Percentiles rank a stretch among this genome's conserved stretches.
Conservation (phyloP, 1,140 invertebrate species). For the Platyura marginata region DNA sequence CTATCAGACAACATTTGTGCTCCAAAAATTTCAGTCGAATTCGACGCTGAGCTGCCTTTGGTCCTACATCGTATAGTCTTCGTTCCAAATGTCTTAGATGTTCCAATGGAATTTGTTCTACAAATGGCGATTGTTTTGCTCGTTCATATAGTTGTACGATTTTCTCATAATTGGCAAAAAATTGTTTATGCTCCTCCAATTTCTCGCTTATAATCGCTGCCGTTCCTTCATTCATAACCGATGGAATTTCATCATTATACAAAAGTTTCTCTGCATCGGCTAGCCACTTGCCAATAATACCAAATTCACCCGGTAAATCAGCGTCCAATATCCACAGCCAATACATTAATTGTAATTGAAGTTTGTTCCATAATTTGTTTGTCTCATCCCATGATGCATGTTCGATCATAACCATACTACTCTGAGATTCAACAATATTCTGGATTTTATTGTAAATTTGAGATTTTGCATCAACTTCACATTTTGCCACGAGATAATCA, state of each 20-base stretch:
- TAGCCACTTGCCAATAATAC: slow-evolving; percentile 74
- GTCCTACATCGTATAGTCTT: slow-evolving; percentile 50
- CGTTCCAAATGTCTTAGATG: slow-evolving; percentile 64
- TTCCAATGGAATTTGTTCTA: slow-evolving; percentile 45
- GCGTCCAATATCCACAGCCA: slow-evolving; percentile 78
- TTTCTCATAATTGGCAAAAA: slow-evolving; percentile 65
- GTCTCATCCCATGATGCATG: slow-evolving; percentile 62
- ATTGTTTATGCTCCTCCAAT: slow-evolving; percentile 73
- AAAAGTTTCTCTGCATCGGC: slow-evolving; percentile 69
- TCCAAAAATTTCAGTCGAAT: slow-evolving; percentile 74
- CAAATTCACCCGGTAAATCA: slow-evolving; percentile 63
- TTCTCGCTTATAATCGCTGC: slow-evolving; percentile 71
- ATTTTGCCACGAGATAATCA: slow-evolving; percentile 50
- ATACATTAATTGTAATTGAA: slow-evolving; percentile 54
- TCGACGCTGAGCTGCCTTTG: slow-evolving; percentile 51
- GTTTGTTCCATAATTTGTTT: slow-evolving; percentile 52
- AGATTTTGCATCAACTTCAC: slow-evolving; percentile 48
- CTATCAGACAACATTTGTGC: slow-evolving; percentile 82
- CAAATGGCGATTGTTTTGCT: slow-evolving; percentile 37
- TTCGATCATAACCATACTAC: slow-evolving; percentile 54
- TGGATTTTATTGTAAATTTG: slow-evolving; percentile 50
- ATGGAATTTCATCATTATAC: slow-evolving; percentile 62
- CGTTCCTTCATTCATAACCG: slow-evolving; percentile 66
- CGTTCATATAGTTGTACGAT: slow-evolving; percentile 58
- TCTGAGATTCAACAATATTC: slow-evolving; percentile 51